Percentiles rank a stretch among this genome's conserved stretches.
Evolutionary conservation across 2,888 invertebrate genomes (phyloP).

Genomic region (Amphipoea lucens): DNA sequence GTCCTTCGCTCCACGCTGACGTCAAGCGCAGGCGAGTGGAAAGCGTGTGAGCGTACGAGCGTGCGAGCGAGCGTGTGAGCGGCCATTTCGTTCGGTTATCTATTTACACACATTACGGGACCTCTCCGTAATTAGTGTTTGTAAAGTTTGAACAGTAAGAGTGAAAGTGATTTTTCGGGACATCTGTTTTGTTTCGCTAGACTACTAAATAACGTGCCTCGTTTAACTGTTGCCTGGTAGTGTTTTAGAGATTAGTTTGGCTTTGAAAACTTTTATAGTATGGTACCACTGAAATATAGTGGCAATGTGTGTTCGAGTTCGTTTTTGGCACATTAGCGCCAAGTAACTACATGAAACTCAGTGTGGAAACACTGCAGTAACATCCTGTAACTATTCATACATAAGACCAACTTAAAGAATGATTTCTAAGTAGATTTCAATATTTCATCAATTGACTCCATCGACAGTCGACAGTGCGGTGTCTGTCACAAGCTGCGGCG

Average conservation of each 20-base stretch:
- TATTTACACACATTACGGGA: conserved; percentile 13
- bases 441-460: conserved; percentile 48
- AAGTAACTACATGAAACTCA: not conserved
- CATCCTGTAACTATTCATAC: not conserved
- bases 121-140: conserved; percentile 28
- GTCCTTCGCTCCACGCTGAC: not conserved
- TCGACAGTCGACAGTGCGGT: too few relatives aligned
- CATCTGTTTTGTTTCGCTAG: conserved; percentile 13
- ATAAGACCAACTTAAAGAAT: conserved; percentile 8
- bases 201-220: conserved; percentile 13
- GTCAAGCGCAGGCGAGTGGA: not conserved
- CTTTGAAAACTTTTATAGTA: conserved; percentile 11
- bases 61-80: not conserved
- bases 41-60: not conserved
- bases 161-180: conserved; percentile 29
- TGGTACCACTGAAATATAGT: not conserved
- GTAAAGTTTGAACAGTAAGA: conserved; percentile 36
- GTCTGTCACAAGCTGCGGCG: too few relatives aligned
- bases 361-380: not conserved
- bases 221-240: conserved; percentile 5
- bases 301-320: not conserved
- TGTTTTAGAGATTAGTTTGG: not conserved
- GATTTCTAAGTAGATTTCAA: conserved; percentile 42
- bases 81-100: conserved; percentile 9
- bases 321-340: not conserved